Conservation (phyloP, 1,140 invertebrate species). For the Acromyrmex heyeri region DNA sequence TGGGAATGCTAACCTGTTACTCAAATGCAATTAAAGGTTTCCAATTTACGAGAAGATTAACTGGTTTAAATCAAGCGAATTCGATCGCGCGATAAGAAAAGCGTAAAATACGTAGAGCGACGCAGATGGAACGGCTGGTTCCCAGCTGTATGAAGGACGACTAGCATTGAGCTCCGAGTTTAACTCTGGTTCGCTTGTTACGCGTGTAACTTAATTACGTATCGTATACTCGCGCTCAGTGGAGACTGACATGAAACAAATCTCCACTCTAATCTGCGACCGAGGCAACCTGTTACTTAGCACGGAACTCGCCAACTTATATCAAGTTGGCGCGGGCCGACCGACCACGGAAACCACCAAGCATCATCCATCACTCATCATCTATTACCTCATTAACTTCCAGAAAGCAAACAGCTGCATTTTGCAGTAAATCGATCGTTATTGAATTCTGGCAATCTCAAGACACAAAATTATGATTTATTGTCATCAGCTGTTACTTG, state of each 20-base stretch:
- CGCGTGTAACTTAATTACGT: constrained; percentile 51
- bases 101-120: constrained; percentile 9
- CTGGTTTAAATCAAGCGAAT: background rate
- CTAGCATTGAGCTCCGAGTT: background rate
- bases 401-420: background rate
- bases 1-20: constrained; percentile 38
- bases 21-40: background rate
- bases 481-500: background rate
- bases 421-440: constrained; percentile 26
- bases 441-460: background rate
- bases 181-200: background rate
- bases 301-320: constrained; percentile 36
- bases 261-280: constrained; percentile 42
- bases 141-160: background rate
- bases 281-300: constrained; percentile 58
- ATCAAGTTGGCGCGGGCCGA: constrained; percentile 15
- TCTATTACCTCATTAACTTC: constrained; percentile 35
- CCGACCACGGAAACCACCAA: constrained; percentile 36
- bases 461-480: background rate
- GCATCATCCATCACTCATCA: constrained; percentile 35
- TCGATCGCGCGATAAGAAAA: constrained; percentile 21
- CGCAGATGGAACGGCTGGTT: background rate
- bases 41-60: constrained; percentile 32
- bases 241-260: constrained; percentile 44
- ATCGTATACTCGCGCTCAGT: constrained; percentile 19